Base-by-base conservation (phyloP, 64 coral and sea anemone species). In the Hydrozoanthus tunicans region DNA sequence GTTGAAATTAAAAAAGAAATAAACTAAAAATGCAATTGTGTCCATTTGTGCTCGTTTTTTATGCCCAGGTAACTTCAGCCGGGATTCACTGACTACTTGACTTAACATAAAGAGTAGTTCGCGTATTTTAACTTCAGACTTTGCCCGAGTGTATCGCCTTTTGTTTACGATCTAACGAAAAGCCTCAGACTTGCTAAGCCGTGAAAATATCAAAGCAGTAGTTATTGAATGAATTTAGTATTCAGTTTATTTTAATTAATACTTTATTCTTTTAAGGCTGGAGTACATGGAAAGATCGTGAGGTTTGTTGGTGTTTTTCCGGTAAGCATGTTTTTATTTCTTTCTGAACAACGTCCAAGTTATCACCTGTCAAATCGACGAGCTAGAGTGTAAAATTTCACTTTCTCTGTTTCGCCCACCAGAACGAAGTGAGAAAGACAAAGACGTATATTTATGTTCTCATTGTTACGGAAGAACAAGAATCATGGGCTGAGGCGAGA, bases 251-350 rank as follows among this genome's bases (percentile, higher is more conserved):
- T 27, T 90, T 0, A 10, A 26, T 11, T 79, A 58, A 58, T 78
- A 55, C 85, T 9, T 83, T 66, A 0, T 63, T 70, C 14, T 81
- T 57, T 84, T 69, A 9, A 97, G 95, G 95, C 95, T 73, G 95
- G 95, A 58, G 95, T 97, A 85, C 92, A 69, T 12, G 95, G 95
- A 6, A 97, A 67, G 53, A 90, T 97, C 79, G 95, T 93, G 91
- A 91, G 95, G 73, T 97, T 93, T 89, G 82, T 97, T 4, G 95
- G 95, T 3, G 92, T 94, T 81, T 97, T 97, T 69, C 92, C 93
- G 91, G 95, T 97, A 80, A 89, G 95, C 82, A n/a, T 66, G 66
- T 23, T 5, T 26, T 73, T 11, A 51, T 32, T 25, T 58, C 23
- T 69, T 80, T 70, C 56, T 72, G 83, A 9, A 56, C 53, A 5